Base-by-base conservation (phyloP, 92 coral and sea anemone species). In the Virgularia gustaviana region DNA sequence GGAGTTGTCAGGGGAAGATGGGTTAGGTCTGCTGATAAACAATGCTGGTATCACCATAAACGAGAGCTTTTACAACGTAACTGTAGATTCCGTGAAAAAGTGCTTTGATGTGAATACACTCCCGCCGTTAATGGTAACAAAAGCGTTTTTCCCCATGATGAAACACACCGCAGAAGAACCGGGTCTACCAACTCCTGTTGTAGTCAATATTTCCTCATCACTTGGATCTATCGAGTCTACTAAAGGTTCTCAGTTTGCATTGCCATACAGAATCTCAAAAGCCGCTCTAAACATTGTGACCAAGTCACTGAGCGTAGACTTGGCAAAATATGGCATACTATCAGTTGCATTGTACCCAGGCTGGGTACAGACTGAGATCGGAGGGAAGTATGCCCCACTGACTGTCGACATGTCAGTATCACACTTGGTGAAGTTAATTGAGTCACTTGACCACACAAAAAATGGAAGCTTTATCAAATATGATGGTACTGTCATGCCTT, bases 301-400 rank as follows among this genome's bases (percentile, higher is more conserved):
- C 9, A 81, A 76, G 44, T 83, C 88, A 16, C 54, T 89, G 18
- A 86, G 90, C 72, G 49, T 78, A 9, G 92, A 87, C 52, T 63
- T 84, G 16, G 49, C 67, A 24, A 56, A 42, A 16, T 84, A 83
- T 15, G 91, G 91, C 9, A 63, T 89, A 38, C 47, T 61, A 43
- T 78, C 79, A 0, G 79, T 89, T 19, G 75, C 78, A 28, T 7
- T 89, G 19, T 62, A 70, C 77, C 91, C 96, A 25, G 91, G 96
- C 52, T 89, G 87, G 87, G 89, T 88, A 10, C 62, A 85, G 59
- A 88, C 95, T 38, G 83, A 78, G 18, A 79, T 78, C 86, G 89
- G 88, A 0, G 87, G 87, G 8, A 60, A 63, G 41, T 29, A 72
- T 24, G 88, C 83, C 25, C 25, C 76, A 19, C 36, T 85, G 5